phyloP scores from a whole-genome alignment of 2,888 invertebrate genomes.

The Elgonia sp. region DNA sequence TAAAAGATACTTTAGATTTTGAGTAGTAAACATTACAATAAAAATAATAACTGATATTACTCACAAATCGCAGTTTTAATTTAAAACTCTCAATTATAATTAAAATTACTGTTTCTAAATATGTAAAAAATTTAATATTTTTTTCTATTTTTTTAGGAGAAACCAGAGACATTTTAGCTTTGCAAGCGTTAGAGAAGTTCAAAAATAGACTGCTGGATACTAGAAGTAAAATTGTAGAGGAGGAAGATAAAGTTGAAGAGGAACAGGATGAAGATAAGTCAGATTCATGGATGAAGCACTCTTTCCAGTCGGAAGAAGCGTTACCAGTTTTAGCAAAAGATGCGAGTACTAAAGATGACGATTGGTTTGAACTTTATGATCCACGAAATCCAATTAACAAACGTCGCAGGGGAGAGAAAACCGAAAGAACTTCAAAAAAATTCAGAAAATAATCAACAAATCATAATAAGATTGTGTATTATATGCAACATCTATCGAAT shows the following conservation, averaged over 20 bases:
- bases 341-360: slow-evolving; percentile 96
- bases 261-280: slow-evolving; percentile 78
- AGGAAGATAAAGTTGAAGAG: slow-evolving; percentile 78
- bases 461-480: not conserved
- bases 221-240: not conserved
- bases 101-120: too few relatives aligned
- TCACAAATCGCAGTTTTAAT: too few relatives aligned
- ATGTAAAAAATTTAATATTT: not conserved
- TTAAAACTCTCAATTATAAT: too few relatives aligned
- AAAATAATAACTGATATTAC: too few relatives aligned
- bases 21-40: too few relatives aligned
- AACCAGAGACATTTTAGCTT: slow-evolving; percentile 91
- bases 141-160: slow-evolving; percentile 12
- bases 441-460: slow-evolving; percentile 31
- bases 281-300: slow-evolving; percentile 89
- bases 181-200: slow-evolving; percentile 94
- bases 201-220: slow-evolving; percentile 92
- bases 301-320: slow-evolving; percentile 90
- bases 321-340: slow-evolving; percentile 94
- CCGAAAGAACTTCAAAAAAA: not conserved
- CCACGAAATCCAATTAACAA: slow-evolving; percentile 98
- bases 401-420: slow-evolving; percentile 91
- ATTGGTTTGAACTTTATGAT: slow-evolving; percentile 98
- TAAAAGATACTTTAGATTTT: too few relatives aligned
- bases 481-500: not conserved